Conservation (phyloP, 2,888 invertebrate species). For the Melinaea menophilus region DNA sequence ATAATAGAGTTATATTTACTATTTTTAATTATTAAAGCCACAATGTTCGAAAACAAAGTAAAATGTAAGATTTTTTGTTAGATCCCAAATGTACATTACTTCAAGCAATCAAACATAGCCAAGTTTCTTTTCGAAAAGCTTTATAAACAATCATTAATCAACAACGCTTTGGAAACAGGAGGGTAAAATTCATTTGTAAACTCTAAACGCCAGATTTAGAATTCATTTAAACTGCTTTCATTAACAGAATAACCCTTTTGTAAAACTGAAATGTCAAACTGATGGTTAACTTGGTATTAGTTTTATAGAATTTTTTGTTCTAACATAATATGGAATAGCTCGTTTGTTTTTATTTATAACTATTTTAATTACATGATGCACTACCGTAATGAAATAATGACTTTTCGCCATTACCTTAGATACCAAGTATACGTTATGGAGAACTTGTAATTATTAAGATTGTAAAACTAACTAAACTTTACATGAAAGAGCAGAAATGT, state of each 20-base stretch:
- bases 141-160: constrained; percentile 26
- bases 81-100: too few species aligned
- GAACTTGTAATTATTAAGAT: constrained; percentile 9
- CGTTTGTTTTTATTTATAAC: background rate
- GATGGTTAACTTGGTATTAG: constrained; percentile 17
- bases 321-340: background rate
- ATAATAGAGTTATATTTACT: too few species aligned
- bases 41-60: too few species aligned
- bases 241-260: constrained; percentile 24
- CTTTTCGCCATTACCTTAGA: too few species aligned
- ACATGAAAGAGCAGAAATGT: constrained; percentile 18
- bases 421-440: background rate
- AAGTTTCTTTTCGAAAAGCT: constrained; percentile 7
- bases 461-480: constrained; percentile 17
- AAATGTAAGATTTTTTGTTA: too few species aligned
- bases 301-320: constrained; percentile 4
- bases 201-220: constrained; percentile 21
- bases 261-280: constrained; percentile 17
- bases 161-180: constrained; percentile 12
- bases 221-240: constrained; percentile 24
- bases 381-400: too few species aligned
- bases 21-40: too few species aligned
- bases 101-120: constrained; percentile 4
- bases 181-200: constrained; percentile 24
- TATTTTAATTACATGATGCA: too few species aligned